Evolutionary conservation across 23 tunicate species (phyloP).

Genomic region (Ciona savignyi): DNA sequence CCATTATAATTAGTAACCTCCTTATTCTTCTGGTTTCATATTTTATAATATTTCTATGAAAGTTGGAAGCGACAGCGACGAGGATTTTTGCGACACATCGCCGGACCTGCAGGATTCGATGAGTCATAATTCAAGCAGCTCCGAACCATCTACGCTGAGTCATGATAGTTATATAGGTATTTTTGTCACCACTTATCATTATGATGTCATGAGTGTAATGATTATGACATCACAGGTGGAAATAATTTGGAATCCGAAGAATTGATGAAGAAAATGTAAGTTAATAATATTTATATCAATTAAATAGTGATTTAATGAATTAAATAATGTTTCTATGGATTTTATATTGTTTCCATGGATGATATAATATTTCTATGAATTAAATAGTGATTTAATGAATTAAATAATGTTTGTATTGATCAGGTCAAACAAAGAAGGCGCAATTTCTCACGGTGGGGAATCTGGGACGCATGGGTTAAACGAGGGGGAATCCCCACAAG

Average conservation of each 20-base stretch:
- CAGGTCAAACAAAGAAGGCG: not conserved
- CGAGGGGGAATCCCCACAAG: not conserved
- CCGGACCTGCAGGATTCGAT: conserved; percentile 17
- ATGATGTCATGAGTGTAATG: not conserved
- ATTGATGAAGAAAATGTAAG: too few relatives aligned
- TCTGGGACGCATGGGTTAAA: conserved; percentile 47
- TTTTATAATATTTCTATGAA: too few relatives aligned
- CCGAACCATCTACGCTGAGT: conserved; percentile 35
- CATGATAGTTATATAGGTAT: conserved; percentile 16
- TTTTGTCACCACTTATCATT: too few relatives aligned
- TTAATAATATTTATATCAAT: too few relatives aligned
- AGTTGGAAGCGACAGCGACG: conserved; percentile 55
- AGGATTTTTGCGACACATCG: conserved; percentile 87
- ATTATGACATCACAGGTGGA: not conserved
- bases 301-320: too few relatives aligned
- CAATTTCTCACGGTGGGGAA: conserved; percentile 31
- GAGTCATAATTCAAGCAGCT: conserved; percentile 1
- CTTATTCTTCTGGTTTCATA: too few relatives aligned
- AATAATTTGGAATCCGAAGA: not conserved
- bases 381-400: too few relatives aligned
- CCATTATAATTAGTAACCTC: too few relatives aligned
- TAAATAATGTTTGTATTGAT: too few relatives aligned
- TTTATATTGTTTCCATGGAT: too few relatives aligned
- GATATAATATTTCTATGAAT: too few relatives aligned
- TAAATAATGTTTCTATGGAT: too few relatives aligned